Evolutionary conservation across 2,888 invertebrate genomes (phyloP).

Genomic region (Nemotelus pantherinus): DNA sequence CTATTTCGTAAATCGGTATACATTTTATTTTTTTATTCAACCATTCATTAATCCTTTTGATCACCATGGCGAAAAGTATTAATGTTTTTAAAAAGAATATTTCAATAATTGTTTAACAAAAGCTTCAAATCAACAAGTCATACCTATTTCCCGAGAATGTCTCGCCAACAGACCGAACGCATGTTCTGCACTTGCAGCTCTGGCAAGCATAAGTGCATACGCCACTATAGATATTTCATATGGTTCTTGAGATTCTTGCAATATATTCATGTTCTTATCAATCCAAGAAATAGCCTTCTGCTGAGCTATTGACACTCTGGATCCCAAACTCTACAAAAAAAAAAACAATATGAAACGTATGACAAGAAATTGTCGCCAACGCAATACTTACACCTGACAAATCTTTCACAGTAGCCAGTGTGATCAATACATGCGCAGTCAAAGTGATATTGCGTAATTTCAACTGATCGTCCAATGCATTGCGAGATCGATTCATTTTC

Average conservation of each 20-base stretch:
- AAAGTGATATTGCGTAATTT: slow-evolving; percentile 84
- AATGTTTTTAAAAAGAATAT: too few relatives aligned
- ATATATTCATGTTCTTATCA: slow-evolving; percentile 81
- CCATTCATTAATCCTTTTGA: too few relatives aligned
- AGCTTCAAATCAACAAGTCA: background rate
- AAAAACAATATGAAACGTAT: slow-evolving; percentile 6
- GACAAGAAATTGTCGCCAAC: background rate
- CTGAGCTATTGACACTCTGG: slow-evolving; percentile 79
- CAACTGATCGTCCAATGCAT: slow-evolving; percentile 67
- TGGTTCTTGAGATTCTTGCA: slow-evolving; percentile 77
- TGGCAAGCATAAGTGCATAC: slow-evolving; percentile 84
- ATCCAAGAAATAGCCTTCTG: slow-evolving; percentile 81
- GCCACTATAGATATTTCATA: slow-evolving; percentile 90
- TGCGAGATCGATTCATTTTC: slow-evolving; percentile 81
- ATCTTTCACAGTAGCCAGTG: slow-evolving; percentile 85
- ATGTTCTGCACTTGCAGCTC: slow-evolving; percentile 85
- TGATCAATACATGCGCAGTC: slow-evolving; percentile 93
- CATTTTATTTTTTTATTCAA: too few relatives aligned
- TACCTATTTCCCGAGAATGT: slow-evolving; percentile 75
- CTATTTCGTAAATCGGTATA: too few relatives aligned
- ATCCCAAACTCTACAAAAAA: slow-evolving; percentile 71
- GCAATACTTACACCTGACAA: slow-evolving; percentile 68
- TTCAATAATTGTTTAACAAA: too few relatives aligned
- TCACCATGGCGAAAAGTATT: too few relatives aligned
- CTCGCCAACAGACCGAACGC: slow-evolving; percentile 79